phyloP scores from a whole-genome alignment of 2,797 vertebrate species.

The Neomorphus geoffroyi region DNA sequence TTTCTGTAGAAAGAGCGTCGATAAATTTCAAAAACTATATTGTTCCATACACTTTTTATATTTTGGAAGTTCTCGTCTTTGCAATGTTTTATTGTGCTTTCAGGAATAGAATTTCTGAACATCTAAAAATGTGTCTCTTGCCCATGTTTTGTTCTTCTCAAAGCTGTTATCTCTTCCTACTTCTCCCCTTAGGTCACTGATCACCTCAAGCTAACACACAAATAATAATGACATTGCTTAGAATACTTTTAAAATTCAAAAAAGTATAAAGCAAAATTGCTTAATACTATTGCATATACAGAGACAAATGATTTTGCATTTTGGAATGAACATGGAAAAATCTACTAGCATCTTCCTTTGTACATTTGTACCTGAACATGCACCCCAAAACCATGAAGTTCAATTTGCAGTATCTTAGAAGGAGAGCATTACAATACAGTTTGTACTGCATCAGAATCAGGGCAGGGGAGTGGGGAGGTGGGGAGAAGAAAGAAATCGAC shows the following conservation, averaged over 20 bases:
- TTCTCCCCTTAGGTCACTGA: background rate
- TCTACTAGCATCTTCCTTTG: background rate
- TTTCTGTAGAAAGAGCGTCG: background rate
- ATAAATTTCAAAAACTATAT: background rate
- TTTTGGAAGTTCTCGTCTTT: background rate
- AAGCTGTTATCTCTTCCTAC: background rate
- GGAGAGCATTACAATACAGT: background rate
- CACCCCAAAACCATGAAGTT: background rate
- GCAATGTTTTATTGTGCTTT: background rate
- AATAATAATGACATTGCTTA: background rate
- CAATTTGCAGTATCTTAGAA: fast-evolving
- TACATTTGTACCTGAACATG: background rate
- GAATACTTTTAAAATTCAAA: background rate
- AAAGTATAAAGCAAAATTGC: background rate
- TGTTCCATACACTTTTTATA: background rate
- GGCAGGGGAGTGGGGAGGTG: too few species aligned
- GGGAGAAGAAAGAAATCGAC: background rate
- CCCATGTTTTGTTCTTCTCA: background rate
- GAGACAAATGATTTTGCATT: background rate
- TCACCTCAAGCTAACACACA: background rate
- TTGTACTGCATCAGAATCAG: background rate
- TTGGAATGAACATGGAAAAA: background rate
- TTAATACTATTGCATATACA: background rate
- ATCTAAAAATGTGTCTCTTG: background rate
- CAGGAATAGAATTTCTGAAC: background rate